These are phyloP conservation scores for Spilarctia lutea DNA, from an alignment of 2,888 invertebrate genomes.

Conservation along the genomic window DNA sequence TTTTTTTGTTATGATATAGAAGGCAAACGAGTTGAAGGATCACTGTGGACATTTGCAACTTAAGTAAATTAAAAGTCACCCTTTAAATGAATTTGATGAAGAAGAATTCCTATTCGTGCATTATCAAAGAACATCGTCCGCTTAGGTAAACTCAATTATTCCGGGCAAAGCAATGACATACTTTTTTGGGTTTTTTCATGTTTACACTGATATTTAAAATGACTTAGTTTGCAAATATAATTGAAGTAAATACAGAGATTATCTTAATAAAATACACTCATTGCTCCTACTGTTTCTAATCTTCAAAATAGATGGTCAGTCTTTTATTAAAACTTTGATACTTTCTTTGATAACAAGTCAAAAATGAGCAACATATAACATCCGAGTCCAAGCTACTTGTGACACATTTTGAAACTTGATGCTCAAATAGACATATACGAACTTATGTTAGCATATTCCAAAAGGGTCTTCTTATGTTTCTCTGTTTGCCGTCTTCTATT, in stretches of 20 bases:
- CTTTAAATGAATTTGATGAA: neutral
- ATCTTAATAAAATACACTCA: no score
- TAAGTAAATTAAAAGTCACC: no score
- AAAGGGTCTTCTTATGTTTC: neutral
- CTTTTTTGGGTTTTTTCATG: neutral
- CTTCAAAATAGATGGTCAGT: no score
- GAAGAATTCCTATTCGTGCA: no score
- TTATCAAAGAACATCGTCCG: no score
- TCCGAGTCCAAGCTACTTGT: neutral
- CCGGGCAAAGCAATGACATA: neutral
- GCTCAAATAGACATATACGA: neutral
- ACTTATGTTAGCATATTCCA: neutral
- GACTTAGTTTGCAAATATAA: no score
- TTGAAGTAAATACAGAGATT: no score
- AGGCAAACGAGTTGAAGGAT: neutral
- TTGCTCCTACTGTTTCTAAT: no score
- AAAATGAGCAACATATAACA: neutral
- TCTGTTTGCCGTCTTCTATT: neutral
- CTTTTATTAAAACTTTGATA: no score
- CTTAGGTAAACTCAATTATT: no score
- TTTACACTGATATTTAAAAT: no score
- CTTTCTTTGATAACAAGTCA: neutral
- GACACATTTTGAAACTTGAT: neutral
- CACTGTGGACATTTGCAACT: neutral
- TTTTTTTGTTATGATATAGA: neutral